Evolutionary conservation across 2,113 vertebrate species (phyloP).

Genomic region (human): GRCh38 chr3:11603001-11603500

Average conservation of each 20-base stretch:
- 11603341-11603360: constrained; percentile 86
- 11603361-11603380: constrained; percentile 36
- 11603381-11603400: background rate
- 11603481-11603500: background rate
- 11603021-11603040: constrained; percentile 70
- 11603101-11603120: constrained; percentile 67
- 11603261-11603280: constrained; percentile 80
- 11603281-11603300: constrained; percentile 84
- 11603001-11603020: constrained; percentile 61
- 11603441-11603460: background rate
- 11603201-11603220: constrained; percentile 85
- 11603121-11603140: constrained; percentile 65
- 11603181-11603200: constrained; percentile 64
- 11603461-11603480: background rate
- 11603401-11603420: background rate
- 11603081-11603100: constrained; percentile 74
- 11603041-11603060: constrained; percentile 61
- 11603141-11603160: constrained; percentile 61
- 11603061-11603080: constrained; percentile 76
- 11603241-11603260: constrained; percentile 82
- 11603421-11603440: background rate
- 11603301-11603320: constrained; percentile 92
- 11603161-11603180: constrained; percentile 80
- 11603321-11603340: constrained; percentile 91
- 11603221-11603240: constrained; percentile 83